phyloP scores from a whole-genome alignment of 2,888 invertebrate species.

The Limnephilus lunatus region DNA sequence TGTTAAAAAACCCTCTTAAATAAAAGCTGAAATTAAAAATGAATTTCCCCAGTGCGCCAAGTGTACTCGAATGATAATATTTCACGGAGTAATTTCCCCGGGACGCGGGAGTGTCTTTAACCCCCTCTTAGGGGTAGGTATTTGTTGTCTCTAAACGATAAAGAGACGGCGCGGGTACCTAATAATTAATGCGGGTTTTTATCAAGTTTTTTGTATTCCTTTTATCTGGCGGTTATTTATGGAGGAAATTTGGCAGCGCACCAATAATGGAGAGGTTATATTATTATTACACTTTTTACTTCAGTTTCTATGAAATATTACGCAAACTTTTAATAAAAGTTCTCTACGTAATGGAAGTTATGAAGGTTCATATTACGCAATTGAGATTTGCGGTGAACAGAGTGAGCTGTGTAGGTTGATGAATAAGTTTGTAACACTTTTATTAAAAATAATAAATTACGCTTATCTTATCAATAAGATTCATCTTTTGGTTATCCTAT shows the following conservation, averaged over 20 bases:
- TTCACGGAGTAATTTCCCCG: background rate
- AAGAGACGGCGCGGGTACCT: background rate
- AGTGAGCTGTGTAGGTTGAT: background rate
- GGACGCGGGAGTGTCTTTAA: background rate
- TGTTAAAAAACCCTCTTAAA: background rate
- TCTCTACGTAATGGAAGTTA: background rate
- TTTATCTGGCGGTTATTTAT: background rate
- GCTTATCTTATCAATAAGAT: too few relatives aligned
- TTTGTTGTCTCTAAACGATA: conserved; percentile 2
- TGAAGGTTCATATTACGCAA: background rate
- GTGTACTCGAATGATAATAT: background rate
- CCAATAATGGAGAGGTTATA: background rate
- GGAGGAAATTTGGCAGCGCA: background rate
- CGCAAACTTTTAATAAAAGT: background rate
- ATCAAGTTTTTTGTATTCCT: conserved; percentile 2
- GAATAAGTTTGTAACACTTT: too few relatives aligned
- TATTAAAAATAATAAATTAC: too few relatives aligned
- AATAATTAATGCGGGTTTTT: conserved; percentile 2
- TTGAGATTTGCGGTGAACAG: background rate
- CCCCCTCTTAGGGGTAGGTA: background rate
- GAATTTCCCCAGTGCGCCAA: background rate
- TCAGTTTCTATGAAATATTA: background rate
- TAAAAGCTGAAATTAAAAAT: background rate
- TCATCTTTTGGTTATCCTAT: too few relatives aligned
- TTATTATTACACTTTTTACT: background rate